Base-by-base conservation (phyloP, 2,797 vertebrate genomes). In the Myotis planiceps region DNA sequence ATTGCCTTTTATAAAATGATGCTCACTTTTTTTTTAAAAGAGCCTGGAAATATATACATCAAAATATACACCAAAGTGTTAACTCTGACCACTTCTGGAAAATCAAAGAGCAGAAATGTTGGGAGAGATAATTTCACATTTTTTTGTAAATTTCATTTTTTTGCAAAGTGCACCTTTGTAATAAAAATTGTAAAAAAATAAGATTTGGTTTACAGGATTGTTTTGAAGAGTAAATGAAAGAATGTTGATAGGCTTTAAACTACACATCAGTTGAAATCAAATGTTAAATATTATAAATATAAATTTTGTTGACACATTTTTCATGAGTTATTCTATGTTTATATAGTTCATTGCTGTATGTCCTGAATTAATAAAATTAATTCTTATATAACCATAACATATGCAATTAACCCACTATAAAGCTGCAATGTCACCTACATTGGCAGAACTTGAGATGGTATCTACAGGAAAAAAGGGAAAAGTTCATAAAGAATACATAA, bases 141-240 rank as follows among this genome's bases (percentile, higher is more conserved):
- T 79, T 58, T 47, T 51, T 66, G 6, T 63, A 9, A 42, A 21
- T 25, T 92, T 79, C 19, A 19, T 45, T 65, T 79, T 79, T 66
- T 89, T 63, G 2, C 15, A 45, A 85, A 84, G 19, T 65, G 0
- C 0, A 32, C 4, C 25, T 80, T 39, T 74, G 3, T 63, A 32
- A 74, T 53, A 83, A 90, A 76, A 82, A 49, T n/a, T 13, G 81
- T 49, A 63, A 51, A 76, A 75, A 90, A 47, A 49, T 34, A 72
- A 79, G 34, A 9, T 27, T 29, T 53, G 18, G 27, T 81, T 90
- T 45, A 71, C 1, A 75, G 23, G 12, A 71, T 37, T 89, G 2
- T 91, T 96, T 78, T 90, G 68, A 92, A 76, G 10, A 92, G 45
- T 90, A 92, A 93, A 60, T 75, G 3, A 91, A 39, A 87, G 69